These are phyloP conservation scores for Leptinotarsa peninsularis DNA, from an alignment of 2,888 invertebrate genomes.

Conservation along the genomic window DNA sequence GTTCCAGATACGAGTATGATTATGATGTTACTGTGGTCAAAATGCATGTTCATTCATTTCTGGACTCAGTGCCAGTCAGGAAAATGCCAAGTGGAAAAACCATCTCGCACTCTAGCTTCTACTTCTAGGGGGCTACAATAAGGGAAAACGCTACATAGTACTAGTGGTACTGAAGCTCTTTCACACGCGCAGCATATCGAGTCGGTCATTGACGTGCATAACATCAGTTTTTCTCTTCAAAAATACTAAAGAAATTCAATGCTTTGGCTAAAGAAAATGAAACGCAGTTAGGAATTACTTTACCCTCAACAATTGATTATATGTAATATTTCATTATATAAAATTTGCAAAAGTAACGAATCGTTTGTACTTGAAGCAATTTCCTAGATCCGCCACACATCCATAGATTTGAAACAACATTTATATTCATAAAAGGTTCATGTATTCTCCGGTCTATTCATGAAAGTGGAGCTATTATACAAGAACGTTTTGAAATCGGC, in stretches of 20 bases:
- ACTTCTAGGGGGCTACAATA: conserved; percentile 47
- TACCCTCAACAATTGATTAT: conserved; percentile 66
- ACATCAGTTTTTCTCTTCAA: conserved; percentile 26
- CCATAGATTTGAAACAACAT: conserved; percentile 51
- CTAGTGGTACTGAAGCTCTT: conserved; percentile 54
- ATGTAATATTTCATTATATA: conserved; percentile 69
- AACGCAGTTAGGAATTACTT: conserved; percentile 62
- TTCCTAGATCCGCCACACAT: conserved; percentile 65
- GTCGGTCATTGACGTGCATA: conserved; percentile 58
- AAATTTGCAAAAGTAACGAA: conserved; percentile 81
- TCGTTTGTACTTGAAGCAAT: conserved; percentile 79
- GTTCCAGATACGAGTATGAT: no score
- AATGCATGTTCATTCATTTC: no score
- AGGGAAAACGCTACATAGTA: conserved; percentile 45
- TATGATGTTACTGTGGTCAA: no score
- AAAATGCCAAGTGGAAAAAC: background rate
- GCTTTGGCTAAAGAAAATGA: conserved; percentile 54
- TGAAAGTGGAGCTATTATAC: no score
- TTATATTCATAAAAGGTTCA: conserved; percentile 13
- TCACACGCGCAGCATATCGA: conserved; percentile 62
- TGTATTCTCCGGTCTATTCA: background rate
- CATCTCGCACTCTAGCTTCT: conserved; percentile 41
- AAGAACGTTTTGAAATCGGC: no score
- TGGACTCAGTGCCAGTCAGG: background rate
- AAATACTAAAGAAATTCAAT: conserved; percentile 46